phyloP scores from a whole-genome alignment of 2,797 vertebrate genomes.

The Diplodus sargus region DNA sequence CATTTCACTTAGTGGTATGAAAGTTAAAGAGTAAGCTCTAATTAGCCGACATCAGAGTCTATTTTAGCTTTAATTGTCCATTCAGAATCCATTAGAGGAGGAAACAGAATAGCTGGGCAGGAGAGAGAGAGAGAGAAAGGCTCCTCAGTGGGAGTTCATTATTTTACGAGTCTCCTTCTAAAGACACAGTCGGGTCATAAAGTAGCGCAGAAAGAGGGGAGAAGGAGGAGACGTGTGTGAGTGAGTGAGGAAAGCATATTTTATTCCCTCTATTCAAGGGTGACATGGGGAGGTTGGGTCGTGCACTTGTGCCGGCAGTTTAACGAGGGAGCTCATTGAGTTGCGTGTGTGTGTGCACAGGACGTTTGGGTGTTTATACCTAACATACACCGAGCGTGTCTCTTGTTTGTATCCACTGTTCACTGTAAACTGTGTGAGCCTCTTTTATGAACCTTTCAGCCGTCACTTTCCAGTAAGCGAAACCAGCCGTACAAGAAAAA shows the following conservation, averaged over 20 bases:
- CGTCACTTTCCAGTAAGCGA: conserved; percentile 9
- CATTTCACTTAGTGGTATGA: background rate
- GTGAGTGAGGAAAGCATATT: conserved; percentile 39
- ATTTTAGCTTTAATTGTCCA: conserved; percentile 17
- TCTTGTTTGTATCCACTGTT: conserved; percentile 18
- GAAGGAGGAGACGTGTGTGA: background rate
- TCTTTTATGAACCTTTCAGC: background rate
- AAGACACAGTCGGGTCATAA: conserved; percentile 55
- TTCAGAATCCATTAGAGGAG: conserved; percentile 43
- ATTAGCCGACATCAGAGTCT: conserved; percentile 6
- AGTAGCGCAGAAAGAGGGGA: conserved; percentile 43
- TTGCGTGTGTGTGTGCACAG: background rate
- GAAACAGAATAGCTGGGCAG: conserved; percentile 4
- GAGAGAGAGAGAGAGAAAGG: conserved; percentile 20
- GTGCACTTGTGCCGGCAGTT: conserved; percentile 32
- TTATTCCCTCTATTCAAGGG: conserved; percentile 52
- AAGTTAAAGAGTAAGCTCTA: conserved; percentile 18
- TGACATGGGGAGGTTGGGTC: conserved; percentile 42
- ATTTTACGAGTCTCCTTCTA: conserved; percentile 58
- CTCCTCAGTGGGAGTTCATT: conserved; percentile 31
- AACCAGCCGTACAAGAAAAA: background rate
- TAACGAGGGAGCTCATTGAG: conserved; percentile 44
- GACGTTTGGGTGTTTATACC: conserved; percentile 13
- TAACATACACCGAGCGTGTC: background rate
- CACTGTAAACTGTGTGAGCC: conserved; percentile 1